Percentiles rank a stretch among this genome's conserved stretches.
These are phyloP conservation scores for Thera britannica DNA, from an alignment of 2,888 invertebrate genomes.

Conservation along the genomic window DNA sequence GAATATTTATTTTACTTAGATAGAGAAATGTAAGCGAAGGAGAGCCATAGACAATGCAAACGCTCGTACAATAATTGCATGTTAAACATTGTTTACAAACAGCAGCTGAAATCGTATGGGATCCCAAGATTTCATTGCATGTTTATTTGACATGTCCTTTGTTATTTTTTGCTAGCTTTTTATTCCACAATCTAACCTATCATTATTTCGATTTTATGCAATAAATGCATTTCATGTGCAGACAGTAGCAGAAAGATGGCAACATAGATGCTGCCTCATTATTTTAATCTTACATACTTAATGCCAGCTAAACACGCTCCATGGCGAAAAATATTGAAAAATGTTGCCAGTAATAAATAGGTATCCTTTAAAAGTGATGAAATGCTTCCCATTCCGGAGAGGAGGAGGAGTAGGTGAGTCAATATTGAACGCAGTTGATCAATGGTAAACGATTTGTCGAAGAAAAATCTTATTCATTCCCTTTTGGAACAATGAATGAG, in stretches of 20 bases:
- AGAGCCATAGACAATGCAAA: neutral
- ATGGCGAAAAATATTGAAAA: slow-evolving; percentile 3
- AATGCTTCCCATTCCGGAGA: neutral
- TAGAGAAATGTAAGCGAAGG: slow-evolving; percentile 11
- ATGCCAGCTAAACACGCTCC: neutral
- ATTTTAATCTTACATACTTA: neutral
- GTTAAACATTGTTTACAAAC: neutral
- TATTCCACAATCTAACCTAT: no score
- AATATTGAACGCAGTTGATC: slow-evolving; percentile 22
- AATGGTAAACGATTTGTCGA: slow-evolving; percentile 20
- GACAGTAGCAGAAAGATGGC: no score
- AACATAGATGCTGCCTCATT: neutral
- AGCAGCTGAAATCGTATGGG: no score
- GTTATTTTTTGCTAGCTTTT: no score
- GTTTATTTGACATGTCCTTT: no score
- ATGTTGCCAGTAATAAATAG: slow-evolving; percentile 17
- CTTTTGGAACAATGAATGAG: slow-evolving; percentile 8
- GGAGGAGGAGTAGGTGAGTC: slow-evolving; percentile 8
- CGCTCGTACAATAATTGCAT: neutral
- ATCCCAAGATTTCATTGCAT: no score
- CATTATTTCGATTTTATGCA: no score
- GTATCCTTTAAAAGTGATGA: slow-evolving; percentile 15
- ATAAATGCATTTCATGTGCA: no score
- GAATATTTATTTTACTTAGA: no score
- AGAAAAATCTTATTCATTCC: slow-evolving; percentile 20